phyloP scores from a whole-genome alignment of 2,888 invertebrate species.

The Schizotus pectinicornis region DNA sequence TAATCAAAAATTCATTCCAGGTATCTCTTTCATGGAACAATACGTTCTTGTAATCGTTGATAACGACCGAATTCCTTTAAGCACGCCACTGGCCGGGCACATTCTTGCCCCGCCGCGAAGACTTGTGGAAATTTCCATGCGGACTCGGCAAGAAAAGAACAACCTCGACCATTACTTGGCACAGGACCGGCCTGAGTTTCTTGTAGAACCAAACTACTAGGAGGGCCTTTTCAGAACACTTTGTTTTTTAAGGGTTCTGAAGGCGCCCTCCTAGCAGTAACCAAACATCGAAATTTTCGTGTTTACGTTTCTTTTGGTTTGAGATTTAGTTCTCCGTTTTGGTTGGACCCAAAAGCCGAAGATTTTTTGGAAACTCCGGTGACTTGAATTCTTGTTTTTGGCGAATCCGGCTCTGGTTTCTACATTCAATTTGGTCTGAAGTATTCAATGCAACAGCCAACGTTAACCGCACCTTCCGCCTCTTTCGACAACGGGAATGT shows the following conservation, averaged over 20 bases:
- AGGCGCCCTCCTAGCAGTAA: no score
- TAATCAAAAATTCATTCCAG: no score
- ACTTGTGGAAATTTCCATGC: conserved; percentile 20
- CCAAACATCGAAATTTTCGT: no score
- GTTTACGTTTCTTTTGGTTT: no score
- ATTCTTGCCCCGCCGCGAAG: conserved; percentile 16
- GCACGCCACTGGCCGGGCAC: conserved; percentile 16
- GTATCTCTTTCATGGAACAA: no score
- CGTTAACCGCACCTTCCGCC: conserved; percentile 18
- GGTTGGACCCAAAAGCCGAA: neutral
- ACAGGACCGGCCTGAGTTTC: conserved; percentile 3
- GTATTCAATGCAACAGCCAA: conserved; percentile 13
- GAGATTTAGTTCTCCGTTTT: no score
- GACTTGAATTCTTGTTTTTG: neutral
- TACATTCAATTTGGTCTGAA: neutral
- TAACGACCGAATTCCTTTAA: neutral
- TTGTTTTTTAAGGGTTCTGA: no score
- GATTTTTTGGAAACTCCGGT: neutral
- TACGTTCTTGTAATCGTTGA: no score
- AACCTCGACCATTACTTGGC: conserved; percentile 14
- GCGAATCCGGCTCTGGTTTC: conserved; percentile 3
- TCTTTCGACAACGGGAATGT: neutral
- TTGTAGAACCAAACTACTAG: no score
- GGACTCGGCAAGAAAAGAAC: conserved; percentile 2
- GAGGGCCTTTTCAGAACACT: no score